Evolutionary conservation across 1,140 invertebrate species (phyloP).

Genomic region (Dufourea novaeangliae): DNA sequence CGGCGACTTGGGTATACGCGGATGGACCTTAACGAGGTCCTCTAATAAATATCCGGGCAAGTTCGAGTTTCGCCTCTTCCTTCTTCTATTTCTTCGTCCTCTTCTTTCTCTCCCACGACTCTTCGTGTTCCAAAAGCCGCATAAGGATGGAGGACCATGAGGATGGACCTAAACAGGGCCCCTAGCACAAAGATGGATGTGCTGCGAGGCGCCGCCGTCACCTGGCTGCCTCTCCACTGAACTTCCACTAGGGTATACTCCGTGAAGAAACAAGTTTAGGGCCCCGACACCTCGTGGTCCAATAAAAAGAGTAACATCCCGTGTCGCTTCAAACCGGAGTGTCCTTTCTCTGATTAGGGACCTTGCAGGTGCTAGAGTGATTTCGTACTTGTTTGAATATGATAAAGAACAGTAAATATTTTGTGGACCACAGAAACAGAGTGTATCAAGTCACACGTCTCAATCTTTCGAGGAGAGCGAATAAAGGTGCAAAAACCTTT

Average conservation of each 20-base stretch:
- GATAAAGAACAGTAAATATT: too few species aligned
- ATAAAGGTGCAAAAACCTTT: too few species aligned
- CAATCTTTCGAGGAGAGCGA: too few species aligned
- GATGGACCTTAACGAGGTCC: conserved; percentile 72
- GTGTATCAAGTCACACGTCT: too few species aligned
- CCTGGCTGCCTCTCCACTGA: conserved; percentile 72
- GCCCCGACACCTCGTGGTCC: conserved; percentile 41
- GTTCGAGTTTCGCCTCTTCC: conserved; percentile 41
- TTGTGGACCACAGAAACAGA: too few species aligned
- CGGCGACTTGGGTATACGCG: conserved; percentile 56
- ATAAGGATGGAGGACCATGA: conserved; percentile 53
- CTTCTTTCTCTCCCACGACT: conserved; percentile 8
- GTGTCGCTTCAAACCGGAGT: not conserved
- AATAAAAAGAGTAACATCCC: conserved; percentile 7
- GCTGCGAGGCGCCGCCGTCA: conserved; percentile 79
- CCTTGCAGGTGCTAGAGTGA: too few species aligned
- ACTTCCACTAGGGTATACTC: conserved; percentile 62
- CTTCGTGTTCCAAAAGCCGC: conserved; percentile 54
- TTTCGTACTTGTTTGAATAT: too few species aligned
- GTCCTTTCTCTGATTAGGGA: not conserved
- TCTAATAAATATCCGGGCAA: conserved; percentile 76
- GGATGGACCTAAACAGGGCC: conserved; percentile 58
- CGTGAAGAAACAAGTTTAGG: not conserved
- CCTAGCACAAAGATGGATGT: conserved; percentile 77
- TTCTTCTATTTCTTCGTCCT: not conserved